Evolutionary conservation across 2,797 vertebrate species (phyloP).

Genomic region (Sibirionetta formosa): DNA sequence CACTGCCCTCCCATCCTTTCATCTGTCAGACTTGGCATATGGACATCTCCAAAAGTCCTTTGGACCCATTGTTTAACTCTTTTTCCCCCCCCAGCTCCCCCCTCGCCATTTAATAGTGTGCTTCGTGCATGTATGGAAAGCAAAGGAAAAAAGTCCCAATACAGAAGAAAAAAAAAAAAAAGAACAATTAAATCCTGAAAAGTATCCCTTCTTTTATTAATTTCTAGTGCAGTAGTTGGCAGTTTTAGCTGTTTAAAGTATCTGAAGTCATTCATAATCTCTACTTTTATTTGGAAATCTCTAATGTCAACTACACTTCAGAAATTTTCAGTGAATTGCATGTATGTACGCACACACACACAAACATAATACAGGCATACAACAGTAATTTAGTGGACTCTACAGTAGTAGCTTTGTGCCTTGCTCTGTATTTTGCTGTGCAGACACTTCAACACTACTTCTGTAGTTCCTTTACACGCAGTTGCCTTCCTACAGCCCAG

Average conservation of each 20-base stretch:
- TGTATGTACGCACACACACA: accelerated
- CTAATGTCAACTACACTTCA: background rate
- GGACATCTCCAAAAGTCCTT: background rate
- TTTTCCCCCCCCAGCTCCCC: no score
- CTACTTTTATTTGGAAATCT: background rate
- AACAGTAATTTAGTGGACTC: background rate
- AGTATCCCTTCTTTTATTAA: background rate
- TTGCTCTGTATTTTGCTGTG: background rate
- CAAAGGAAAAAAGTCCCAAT: background rate
- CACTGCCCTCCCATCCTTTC: background rate
- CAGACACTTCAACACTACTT: background rate
- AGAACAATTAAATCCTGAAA: background rate
- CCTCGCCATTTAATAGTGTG: accelerated
- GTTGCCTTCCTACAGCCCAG: background rate
- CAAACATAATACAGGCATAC: background rate
- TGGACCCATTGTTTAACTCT: background rate
- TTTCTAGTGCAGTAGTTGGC: background rate
- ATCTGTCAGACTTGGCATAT: background rate
- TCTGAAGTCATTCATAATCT: background rate
- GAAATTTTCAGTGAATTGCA: background rate
- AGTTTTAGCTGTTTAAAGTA: background rate
- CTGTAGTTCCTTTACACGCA: background rate
- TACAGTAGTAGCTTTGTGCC: background rate
- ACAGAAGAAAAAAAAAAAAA: background rate
- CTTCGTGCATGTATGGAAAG: accelerated